Evolutionary conservation across 2,888 invertebrate species (phyloP), one percentile per base, ranked within the genome.

Genomic region (Hydropsyche betteni): DNA sequence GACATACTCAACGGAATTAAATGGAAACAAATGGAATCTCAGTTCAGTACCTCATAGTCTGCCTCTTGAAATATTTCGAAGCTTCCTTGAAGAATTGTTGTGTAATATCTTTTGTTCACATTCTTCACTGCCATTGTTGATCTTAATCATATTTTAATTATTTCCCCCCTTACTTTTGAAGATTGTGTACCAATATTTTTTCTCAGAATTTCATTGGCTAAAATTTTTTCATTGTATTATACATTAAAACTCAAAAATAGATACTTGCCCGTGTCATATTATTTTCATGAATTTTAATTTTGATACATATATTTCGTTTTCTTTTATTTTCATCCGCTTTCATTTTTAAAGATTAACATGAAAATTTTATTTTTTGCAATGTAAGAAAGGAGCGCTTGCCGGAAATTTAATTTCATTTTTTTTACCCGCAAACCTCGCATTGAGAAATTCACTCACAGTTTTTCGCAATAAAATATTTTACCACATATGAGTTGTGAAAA

Each of bases 1-100:
- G 69, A 69, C 58, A n/a, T 77, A 77, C 77, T 75, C 75, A 69
- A 73, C 75, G 68, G 73, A 75, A 75, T 75, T 75, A 77, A 75
- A 77, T 77, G 73, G 77, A 69, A 69, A 74, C 52, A 75, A 73
- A 75, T 77, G 73, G 64, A 51, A 68, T 70, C 70, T 34, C 53
- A 34, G 53, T 14, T 10, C 24, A 12, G 5, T 36, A 12, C 34
- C 36, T 64, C 24, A 12, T 12, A n/a, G 14, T 64, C 5, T 36
- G 0, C 55, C n/a, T 44, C 6, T 50, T 12, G 53, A 44, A 14
- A 61, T 68, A 14, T 52, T 34, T 69, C 74, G 58, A 74, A 69
- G 69, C 69, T 58, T 51, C 69, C 61, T 53, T 51, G 50, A 4
- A 44, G 24, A 24, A 24, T 24, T 24, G 24, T 24, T 24, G 24